Evolutionary conservation across 1,140 invertebrate species (phyloP).

Genomic region (Drosophila carrolli): DNA sequence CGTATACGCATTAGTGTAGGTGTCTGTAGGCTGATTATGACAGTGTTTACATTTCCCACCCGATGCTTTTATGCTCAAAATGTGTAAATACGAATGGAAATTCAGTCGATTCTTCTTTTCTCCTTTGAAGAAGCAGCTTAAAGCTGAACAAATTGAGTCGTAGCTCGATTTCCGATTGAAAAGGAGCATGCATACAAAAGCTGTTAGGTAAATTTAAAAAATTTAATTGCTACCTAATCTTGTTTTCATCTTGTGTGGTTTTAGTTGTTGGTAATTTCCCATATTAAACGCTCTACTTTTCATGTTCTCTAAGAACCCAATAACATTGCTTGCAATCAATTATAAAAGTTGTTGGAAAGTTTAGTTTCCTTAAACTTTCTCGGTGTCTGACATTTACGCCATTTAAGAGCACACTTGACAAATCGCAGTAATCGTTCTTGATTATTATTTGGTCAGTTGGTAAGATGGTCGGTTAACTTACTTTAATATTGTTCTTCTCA

Average conservation of each 20-base stretch:
- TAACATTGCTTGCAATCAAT: conserved; percentile 32
- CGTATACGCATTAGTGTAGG: conserved; percentile 46
- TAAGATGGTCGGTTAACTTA: conserved; percentile 11
- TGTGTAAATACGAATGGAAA: conserved; percentile 30
- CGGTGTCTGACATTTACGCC: conserved; percentile 15
- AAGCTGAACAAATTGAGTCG: conserved; percentile 24
- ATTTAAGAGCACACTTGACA: conserved; percentile 30
- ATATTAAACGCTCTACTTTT: conserved; percentile 1
- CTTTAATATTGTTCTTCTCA: conserved; percentile 2
- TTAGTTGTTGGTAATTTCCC: neutral
- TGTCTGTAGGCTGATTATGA: conserved; percentile 49
- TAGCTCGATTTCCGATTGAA: neutral
- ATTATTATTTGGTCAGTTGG: conserved; percentile 42
- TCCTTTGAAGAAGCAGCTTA: conserved; percentile 7
- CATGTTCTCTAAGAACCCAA: neutral
- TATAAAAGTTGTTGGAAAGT: conserved; percentile 27
- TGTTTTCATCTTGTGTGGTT: neutral
- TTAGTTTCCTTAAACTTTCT: conserved; percentile 26
- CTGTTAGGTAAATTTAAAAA: conserved; percentile 6
- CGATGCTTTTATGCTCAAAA: conserved; percentile 28
- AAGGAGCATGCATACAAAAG: neutral
- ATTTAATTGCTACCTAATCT: neutral
- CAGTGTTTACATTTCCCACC: conserved; percentile 26
- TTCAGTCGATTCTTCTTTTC: conserved; percentile 1
- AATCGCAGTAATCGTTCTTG: conserved; percentile 40